Evolutionary conservation across 2,113 vertebrate species (phyloP).

Genomic region (Ophthalmotilapia sp.): DNA sequence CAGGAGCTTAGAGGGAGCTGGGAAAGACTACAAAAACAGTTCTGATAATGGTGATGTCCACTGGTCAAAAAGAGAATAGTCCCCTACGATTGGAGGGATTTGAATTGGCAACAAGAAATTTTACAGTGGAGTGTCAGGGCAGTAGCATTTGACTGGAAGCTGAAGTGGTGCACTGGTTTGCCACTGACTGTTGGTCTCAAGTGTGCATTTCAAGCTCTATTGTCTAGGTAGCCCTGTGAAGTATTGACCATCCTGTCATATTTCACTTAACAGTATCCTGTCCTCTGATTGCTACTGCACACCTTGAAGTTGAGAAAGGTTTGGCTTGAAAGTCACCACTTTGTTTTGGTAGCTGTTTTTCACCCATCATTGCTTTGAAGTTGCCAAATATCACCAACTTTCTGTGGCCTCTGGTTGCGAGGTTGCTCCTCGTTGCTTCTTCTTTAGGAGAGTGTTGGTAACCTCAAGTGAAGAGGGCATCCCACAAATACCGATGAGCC

Average conservation of each 20-base stretch:
- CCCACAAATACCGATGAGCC: not conserved
- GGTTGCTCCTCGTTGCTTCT: not conserved
- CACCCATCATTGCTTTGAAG: not conserved
- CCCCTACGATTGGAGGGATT: not conserved
- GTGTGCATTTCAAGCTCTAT: not conserved
- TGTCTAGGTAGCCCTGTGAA: not conserved
- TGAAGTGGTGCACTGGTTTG: not conserved
- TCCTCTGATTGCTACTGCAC: not conserved
- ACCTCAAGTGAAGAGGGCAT: not conserved
- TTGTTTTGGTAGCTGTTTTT: not conserved
- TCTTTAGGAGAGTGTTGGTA: not conserved
- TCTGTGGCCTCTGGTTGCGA: not conserved
- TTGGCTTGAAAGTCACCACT: not conserved
- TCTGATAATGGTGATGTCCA: not conserved
- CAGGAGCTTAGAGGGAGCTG: not conserved
- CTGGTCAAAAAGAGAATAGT: not conserved
- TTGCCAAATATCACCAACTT: not conserved
- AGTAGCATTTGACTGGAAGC: not conserved
- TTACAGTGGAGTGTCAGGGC: not conserved
- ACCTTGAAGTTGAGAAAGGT: not conserved
- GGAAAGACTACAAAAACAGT: not conserved
- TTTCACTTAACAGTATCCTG: not conserved
- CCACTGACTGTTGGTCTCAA: not conserved
- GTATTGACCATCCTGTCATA: not conserved
- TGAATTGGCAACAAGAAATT: not conserved